Percentiles rank a stretch among this genome's conserved stretches.
Conservation (phyloP, 2,888 invertebrate genomes). For the Drosophila pseudotakahashii region DNA sequence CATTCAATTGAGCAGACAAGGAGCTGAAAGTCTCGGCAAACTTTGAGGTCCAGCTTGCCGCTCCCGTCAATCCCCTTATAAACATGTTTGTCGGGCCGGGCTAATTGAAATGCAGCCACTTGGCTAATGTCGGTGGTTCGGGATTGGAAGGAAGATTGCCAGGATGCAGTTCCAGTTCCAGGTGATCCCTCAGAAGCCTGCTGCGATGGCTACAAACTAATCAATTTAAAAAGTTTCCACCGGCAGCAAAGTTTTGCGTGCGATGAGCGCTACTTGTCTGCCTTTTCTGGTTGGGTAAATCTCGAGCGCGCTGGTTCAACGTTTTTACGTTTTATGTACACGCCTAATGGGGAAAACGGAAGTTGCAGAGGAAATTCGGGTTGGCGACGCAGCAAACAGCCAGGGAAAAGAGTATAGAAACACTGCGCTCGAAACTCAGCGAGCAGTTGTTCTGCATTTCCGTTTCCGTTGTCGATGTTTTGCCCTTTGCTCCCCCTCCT, state of each 20-base stretch:
- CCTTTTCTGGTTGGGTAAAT: slow-evolving; percentile 62
- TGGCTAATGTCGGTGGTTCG: slow-evolving; percentile 37
- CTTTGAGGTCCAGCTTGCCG: no score
- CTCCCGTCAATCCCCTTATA: slow-evolving; percentile 8
- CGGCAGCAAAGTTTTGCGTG: slow-evolving; percentile 54
- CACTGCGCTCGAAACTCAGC: slow-evolving; percentile 50
- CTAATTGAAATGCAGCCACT: slow-evolving; percentile 71
- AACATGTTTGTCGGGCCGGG: slow-evolving; percentile 39
- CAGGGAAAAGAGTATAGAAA: slow-evolving; percentile 39
- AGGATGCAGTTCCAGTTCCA: slow-evolving; percentile 10
- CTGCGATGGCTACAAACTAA: slow-evolving; percentile 49
- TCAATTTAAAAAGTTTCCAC: slow-evolving; percentile 71
- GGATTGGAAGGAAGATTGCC: background rate
- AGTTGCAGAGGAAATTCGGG: slow-evolving; percentile 55
- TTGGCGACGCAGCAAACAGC: slow-evolving; percentile 28
- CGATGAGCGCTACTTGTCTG: slow-evolving; percentile 52
- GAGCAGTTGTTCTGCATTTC: slow-evolving; percentile 73
- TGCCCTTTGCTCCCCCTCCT: background rate
- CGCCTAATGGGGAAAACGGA: slow-evolving; percentile 70
- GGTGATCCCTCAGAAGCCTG: slow-evolving; percentile 8
- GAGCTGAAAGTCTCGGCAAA: slow-evolving; percentile 32
- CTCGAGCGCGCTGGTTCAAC: no score
- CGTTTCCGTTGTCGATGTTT: slow-evolving; percentile 61
- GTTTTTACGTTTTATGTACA: slow-evolving; percentile 52
- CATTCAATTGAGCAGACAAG: slow-evolving; percentile 39